Base-by-base conservation (phyloP, 1,140 invertebrate species). In the Epicauta chinensis region DNA sequence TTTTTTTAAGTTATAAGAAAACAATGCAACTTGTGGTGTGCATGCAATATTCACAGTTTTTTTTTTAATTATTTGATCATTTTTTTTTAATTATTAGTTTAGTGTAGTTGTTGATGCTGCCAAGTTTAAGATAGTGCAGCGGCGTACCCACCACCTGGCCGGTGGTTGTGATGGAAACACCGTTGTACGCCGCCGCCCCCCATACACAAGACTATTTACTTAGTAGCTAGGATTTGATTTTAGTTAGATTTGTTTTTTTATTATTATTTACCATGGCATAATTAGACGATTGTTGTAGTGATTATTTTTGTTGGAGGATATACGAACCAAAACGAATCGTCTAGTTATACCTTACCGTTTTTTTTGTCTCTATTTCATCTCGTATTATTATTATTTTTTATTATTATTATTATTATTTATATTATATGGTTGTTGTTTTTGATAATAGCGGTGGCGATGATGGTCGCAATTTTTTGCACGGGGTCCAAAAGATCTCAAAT, bases 31-130 rank as follows among this genome's bases (percentile, higher is more conserved):
- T 46, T 64, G 54, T 69, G 66, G 64, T 70, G 64, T 70, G 66
- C 68, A 68, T 69, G 66, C 67, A 66, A 67, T 64, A 68, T 58
- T 58, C 60, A 58, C 61, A 58, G 64, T 59, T 47, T 35, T 31
- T 55, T 13, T 43, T 40, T 54, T 55, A 51, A 44, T 43, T 34
- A 34, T 34, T 34, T n/a, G 10, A 34, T 34, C 3, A 34, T 34
- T 56, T 58, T 38, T 56, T 62, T 51, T 52, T 61, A 62, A 61
- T 63, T 23, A 23, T 23, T 23, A 23, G 4, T 23, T n/a, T n/a
- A n/a, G n/a, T n/a, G n/a, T n/a, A n/a, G n/a, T 69, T 69, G 66
- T 68, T 70, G 63, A 68, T 68, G 69, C 69, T 71, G 69, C 69
- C 69, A 62, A 69, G 65, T 69, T 66, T 71, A 71, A 71, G 69